These are phyloP conservation scores for Coregonus sp. DNA, from an alignment of 2,797 vertebrate genomes.

Conservation along the genomic window DNA sequence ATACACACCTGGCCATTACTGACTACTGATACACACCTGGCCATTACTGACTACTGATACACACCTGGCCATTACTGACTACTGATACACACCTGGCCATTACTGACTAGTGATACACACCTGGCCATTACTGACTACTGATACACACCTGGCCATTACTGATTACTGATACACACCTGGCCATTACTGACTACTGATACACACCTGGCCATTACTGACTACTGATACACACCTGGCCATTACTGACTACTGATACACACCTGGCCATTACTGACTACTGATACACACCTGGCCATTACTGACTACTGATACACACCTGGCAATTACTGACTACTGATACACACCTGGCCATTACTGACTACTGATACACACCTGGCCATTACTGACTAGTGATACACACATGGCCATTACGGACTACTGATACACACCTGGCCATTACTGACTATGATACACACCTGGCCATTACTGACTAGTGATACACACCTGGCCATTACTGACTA, in stretches of 20 bases:
- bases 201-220: not conserved
- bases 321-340: not conserved
- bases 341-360: too few species aligned
- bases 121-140: not conserved
- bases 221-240: not conserved
- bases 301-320: not conserved
- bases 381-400: not conserved
- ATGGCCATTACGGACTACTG: not conserved
- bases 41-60: too few species aligned
- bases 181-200: not conserved
- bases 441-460: too few species aligned
- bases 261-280: too few species aligned
- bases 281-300: too few species aligned
- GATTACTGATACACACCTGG: not conserved
- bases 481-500: too few species aligned
- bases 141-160: not conserved
- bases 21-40: too few species aligned
- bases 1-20: not conserved
- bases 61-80: too few species aligned
- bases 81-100: too few species aligned
- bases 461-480: too few species aligned
- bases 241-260: not conserved
- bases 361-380: not conserved
- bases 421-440: not conserved
- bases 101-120: too few species aligned